These are phyloP conservation scores for Halisarca cf. caerulea DNA, from an alignment of 37 sponge, comb jelly and placozoan genomes.

Conservation along the genomic window DNA sequence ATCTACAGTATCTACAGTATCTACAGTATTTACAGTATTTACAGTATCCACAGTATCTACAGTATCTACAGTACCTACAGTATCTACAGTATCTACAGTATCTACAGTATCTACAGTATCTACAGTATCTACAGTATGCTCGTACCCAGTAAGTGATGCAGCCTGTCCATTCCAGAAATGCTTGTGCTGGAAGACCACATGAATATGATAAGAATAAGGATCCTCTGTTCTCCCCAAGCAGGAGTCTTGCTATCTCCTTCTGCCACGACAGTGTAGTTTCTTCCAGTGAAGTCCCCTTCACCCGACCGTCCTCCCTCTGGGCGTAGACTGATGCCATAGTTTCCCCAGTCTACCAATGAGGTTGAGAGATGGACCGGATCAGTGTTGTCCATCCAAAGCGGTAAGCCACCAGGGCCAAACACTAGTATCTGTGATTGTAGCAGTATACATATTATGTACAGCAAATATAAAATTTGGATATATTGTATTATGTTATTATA, in stretches of 20 bases:
- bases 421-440: neutral
- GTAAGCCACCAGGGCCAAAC: conserved; percentile 3
- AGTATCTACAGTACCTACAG: too few species aligned
- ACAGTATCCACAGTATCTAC: too few species aligned
- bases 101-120: too few species aligned
- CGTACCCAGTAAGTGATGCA: too few species aligned
- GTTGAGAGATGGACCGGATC: neutral
- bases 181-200: neutral
- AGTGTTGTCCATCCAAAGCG: neutral
- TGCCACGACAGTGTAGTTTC: neutral
- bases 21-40: too few species aligned
- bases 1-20: too few species aligned
- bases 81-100: too few species aligned
- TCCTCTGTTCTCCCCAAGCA: neutral
- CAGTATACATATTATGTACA: too few species aligned
- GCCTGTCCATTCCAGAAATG: too few species aligned
- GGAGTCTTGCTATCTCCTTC: neutral
- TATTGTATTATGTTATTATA: too few species aligned
- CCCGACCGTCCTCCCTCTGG: neutral
- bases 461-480: too few species aligned
- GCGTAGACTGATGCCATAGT: neutral
- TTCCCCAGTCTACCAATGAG: conserved; percentile 3
- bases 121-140: too few species aligned
- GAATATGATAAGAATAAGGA: neutral
- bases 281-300: neutral